Conservation (phyloP, 2,797 vertebrate genomes). For the Rhinella marina region DNA sequence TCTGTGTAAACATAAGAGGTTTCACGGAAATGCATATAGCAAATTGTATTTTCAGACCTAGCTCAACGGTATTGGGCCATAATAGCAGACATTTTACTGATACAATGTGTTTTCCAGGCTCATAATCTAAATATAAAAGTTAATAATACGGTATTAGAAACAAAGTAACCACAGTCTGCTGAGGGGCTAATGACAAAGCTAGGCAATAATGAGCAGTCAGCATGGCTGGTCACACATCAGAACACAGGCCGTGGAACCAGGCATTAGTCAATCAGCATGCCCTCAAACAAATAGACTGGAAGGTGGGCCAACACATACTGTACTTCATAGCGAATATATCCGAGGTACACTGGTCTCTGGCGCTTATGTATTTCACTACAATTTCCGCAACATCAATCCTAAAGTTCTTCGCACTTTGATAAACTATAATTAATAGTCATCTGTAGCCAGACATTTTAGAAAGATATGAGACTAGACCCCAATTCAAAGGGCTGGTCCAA, state of each 20-base stretch:
- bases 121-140: slow-evolving; percentile 1
- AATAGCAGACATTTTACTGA: slow-evolving; percentile 6
- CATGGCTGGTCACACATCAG: slow-evolving; percentile 18
- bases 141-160: background rate
- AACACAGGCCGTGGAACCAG: background rate
- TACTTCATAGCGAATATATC: background rate
- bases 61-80: background rate
- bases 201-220: slow-evolving; percentile 19
- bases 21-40: slow-evolving; percentile 7
- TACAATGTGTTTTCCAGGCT: background rate
- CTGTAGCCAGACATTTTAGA: background rate
- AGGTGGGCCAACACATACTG: background rate
- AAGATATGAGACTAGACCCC: background rate
- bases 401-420: background rate
- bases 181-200: background rate
- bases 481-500: background rate
- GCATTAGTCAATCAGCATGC: slow-evolving; percentile 23
- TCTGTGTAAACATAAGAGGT: slow-evolving; percentile 14
- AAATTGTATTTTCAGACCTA: background rate
- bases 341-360: background rate
- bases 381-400: background rate
- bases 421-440: background rate
- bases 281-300: background rate
- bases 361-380: background rate
- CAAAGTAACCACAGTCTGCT: background rate